Evolutionary conservation across 64 coral and sea anemone species (phyloP), one percentile per base, ranked within the genome.

Genomic region (Platygyra sinensis): DNA sequence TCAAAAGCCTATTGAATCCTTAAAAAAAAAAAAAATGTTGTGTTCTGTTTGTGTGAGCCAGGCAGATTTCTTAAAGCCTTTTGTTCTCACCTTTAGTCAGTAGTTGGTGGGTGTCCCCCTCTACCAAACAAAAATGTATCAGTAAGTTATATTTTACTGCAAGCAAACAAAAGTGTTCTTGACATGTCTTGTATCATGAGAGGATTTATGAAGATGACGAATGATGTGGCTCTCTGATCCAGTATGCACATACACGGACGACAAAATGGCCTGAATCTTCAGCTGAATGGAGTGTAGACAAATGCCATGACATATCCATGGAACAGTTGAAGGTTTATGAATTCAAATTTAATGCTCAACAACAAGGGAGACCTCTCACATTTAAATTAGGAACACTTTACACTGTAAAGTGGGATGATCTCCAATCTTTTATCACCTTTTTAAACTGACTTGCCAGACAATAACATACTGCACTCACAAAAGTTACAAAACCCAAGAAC

Each of bases 111-210:
- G 5, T 67, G 39, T 65, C 29, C 60, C 80, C 62, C 80, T 67
- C 80, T 83, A 67, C 80, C 61, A 83, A 83, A 83, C 80, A 83
- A 83, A 83, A 69, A 25, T 69, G 65, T 69, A 69, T 69, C 65
- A 69, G 65, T 69, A 69, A 83, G 62, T 83, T 24, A 67, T 61
- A 33, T 20, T 18, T 67, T 64, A 67, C 17, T 31, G 8, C 16
- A 36, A 36, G 33, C 33, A 36, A 64, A 65, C 16, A 38, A 42
- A 63, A 30, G 59, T 64, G 61, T 62, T 67, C 19, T 36, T 61
- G 27, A 19, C 52, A 51, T 67, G 61, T 65, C 24, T 67, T 46
- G 33, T 83, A 61, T 67, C 60, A 12, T 64, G 62, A 83, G 30
- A 42, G 3, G 61, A 19, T 36, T 4, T 63, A 32, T 67, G 60